Base-by-base conservation (phyloP, 1,140 invertebrate genomes). In the Neodiprion lecontei region DNA sequence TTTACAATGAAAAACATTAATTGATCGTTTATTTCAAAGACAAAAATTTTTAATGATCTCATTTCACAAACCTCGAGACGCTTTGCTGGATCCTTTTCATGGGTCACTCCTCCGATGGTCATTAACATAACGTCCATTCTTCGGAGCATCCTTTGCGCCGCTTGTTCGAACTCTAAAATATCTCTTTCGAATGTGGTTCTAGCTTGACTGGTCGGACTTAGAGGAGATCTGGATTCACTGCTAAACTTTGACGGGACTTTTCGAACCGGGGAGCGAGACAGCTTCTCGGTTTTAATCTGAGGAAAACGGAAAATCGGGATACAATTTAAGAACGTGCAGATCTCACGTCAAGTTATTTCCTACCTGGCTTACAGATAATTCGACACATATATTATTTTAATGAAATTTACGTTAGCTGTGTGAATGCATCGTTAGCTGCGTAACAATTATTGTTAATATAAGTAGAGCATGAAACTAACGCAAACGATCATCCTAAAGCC, bases 91-190 rank as follows among this genome's bases (percentile, higher is more conserved):
- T 94, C 92, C 79, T 88, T 91, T 86, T 93, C 92, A 77, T 91
- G 91, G 73, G 89, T 89, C 49, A 93, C 91, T 72, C 90, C 90
- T 72, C 91, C 90, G 61, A 95, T 91, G 17, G 92, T 93, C 79
- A 91, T 87, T 77, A 92, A 85, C 88, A 94, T 92, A 48, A 92
- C 87, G 77, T 93, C 92, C 89, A 94, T 90, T 77, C 92, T 90
- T 10, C 90, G 88, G 73, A 92, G 87, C 91, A 94, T 93, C 76
- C 91, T 88, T 74, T 89, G 88, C 47, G 91, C 91, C 74, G 88
- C 87, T 47, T 89, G 89, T 81, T 91, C 91, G 77, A 92, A 93
- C 76, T 89, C 88, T 65, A 85, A 80, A 76, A 91, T 87, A 79
- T 88, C 88, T 77, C 82, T 84, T 77, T 89, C 89, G 61, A 87